Evolutionary conservation across 2,797 vertebrate genomes (phyloP).

Genomic region (Eurystomus glaucurus): DNA sequence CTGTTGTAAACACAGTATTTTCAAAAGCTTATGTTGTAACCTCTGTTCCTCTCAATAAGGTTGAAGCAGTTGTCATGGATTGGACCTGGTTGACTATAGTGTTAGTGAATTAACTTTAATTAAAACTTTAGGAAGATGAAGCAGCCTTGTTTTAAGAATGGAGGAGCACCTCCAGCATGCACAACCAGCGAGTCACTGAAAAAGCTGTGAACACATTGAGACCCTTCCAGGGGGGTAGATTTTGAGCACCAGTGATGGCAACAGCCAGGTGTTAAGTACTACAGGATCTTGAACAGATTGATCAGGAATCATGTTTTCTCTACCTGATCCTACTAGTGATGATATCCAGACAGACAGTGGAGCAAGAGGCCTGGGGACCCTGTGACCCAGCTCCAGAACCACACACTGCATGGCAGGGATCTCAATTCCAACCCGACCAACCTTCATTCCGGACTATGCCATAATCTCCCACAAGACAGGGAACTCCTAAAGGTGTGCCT

Average conservation of each 20-base stretch:
- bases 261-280: accelerated
- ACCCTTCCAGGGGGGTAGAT: not conserved
- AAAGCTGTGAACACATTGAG: not conserved
- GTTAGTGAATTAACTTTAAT: not conserved
- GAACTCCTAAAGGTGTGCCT: not conserved
- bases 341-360: not conserved
- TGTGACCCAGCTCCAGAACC: not conserved
- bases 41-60: not conserved
- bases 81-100: not conserved
- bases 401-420: not conserved
- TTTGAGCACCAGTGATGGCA: not conserved
- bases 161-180: not conserved
- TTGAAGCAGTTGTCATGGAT: not conserved
- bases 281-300: not conserved
- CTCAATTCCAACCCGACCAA: accelerated
- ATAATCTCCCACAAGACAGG: not conserved
- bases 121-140: not conserved
- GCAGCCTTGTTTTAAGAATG: not conserved
- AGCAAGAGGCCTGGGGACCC: not conserved
- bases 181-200: not conserved
- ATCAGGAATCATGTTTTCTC: not conserved
- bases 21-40: not conserved
- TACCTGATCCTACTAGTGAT: not conserved
- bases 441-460: not conserved
- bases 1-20: not conserved